A percentile compares a stretch with the other conserved stretches of the same genome.
These are phyloP conservation scores for Sardinella longiceps DNA, from an alignment of 2,797 vertebrate genomes.

Conservation along the genomic window DNA sequence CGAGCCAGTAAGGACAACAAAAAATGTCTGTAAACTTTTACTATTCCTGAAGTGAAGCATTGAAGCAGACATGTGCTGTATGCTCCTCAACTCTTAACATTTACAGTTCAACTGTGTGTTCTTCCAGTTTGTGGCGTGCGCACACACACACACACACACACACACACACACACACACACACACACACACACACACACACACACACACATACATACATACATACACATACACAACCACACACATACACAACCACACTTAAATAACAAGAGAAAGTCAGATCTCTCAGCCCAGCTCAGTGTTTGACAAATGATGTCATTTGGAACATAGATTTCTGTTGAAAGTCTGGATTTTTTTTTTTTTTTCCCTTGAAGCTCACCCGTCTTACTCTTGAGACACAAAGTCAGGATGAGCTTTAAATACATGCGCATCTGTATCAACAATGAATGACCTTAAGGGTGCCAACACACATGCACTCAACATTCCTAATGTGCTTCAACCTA, in stretches of 20 bases:
- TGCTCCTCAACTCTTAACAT: slow-evolving; percentile 1
- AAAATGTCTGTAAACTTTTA: neutral
- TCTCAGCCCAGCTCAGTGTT: neutral
- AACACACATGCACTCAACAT: neutral
- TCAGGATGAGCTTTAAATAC: slow-evolving; percentile 1
- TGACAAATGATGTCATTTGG: slow-evolving; percentile 27
- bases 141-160: slow-evolving; percentile 6
- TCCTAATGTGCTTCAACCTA: neutral
- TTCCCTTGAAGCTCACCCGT: neutral
- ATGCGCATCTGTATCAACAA: slow-evolving; percentile 18
- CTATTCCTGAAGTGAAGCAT: neutral
- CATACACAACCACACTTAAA: neutral
- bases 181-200: slow-evolving; percentile 8
- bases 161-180: slow-evolving; percentile 18
- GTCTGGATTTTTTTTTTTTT: neutral
- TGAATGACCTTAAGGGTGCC: neutral
- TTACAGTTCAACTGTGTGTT: neutral
- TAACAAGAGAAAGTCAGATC: slow-evolving; percentile 5
- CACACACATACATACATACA: neutral
- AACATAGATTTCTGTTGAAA: slow-evolving; percentile 11
- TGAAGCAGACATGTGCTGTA: neutral
- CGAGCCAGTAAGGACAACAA: neutral
- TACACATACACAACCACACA: neutral
- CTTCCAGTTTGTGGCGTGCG: neutral
- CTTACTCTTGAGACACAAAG: neutral